Conservation (phyloP, 2,888 invertebrate species). For the Cerceris rybyensis region DNA sequence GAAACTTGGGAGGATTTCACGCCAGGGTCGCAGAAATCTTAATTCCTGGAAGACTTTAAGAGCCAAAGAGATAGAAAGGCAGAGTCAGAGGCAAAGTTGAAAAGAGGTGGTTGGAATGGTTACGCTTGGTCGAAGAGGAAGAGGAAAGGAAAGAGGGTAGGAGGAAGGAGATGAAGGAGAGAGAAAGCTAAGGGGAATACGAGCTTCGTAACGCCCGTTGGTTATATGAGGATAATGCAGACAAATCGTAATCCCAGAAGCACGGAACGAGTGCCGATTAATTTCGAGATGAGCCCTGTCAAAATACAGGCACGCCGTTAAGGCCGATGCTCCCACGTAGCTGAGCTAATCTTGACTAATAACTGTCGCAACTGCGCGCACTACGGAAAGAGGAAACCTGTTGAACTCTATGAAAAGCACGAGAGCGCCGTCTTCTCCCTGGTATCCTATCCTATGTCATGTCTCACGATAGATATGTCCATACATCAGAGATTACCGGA, state of each 20-base stretch:
- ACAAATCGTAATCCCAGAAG: conserved; percentile 79
- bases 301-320: conserved; percentile 74
- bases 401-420: conserved; percentile 49
- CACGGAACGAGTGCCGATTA: conserved; percentile 78
- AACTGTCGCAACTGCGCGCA: conserved; percentile 71
- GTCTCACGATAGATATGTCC: conserved; percentile 57
- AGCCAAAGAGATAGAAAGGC: neutral
- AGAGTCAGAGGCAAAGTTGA: conserved; percentile 35
- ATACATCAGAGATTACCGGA: conserved; percentile 62
- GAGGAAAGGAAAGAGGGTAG: conserved; percentile 6
- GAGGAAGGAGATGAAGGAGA: conserved; percentile 10
- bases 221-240: conserved; percentile 73
- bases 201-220: conserved; percentile 46
- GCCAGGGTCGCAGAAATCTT: conserved; percentile 65
- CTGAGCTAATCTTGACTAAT: conserved; percentile 78
- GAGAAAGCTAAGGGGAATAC: conserved; percentile 14
- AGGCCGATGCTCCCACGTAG: conserved; percentile 58
- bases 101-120: conserved; percentile 10
- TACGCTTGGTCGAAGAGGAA: conserved; percentile 5
- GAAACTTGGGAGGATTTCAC: conserved; percentile 65
- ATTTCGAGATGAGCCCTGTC: conserved; percentile 79
- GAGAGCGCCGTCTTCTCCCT: conserved; percentile 22
- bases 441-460: neutral
- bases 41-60: conserved; percentile 60
- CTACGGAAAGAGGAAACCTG: conserved; percentile 43